phyloP scores from a whole-genome alignment of 2,113 vertebrate species.

The Dromaius novaehollandiae region DNA sequence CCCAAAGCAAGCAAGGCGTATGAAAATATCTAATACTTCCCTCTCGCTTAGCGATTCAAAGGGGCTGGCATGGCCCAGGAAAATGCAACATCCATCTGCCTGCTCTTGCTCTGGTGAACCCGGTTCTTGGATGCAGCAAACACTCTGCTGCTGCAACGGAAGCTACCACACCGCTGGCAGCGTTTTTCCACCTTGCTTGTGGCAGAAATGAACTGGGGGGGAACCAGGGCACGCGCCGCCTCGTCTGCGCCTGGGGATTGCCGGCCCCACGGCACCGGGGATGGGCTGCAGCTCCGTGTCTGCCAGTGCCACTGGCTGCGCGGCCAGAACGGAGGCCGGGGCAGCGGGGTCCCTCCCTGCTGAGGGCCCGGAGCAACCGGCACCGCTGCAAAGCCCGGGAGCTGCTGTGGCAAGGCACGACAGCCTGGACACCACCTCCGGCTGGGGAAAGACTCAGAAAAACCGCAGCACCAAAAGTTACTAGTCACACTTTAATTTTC shows the following conservation, averaged over 20 bases:
- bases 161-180: neutral
- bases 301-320: neutral
- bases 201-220: rapidly evolving
- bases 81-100: rapidly evolving
- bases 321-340: neutral
- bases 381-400: neutral
- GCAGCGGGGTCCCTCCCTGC: no score
- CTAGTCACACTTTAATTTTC: conserved; percentile 19
- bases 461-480: neutral
- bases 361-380: no score
- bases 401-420: neutral
- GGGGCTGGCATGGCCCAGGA: neutral
- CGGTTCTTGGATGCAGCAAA: neutral
- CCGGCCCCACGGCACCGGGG: neutral
- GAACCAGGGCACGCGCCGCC: neutral
- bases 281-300: rapidly evolving
- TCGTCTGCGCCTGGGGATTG: rapidly evolving
- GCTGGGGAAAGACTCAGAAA: neutral
- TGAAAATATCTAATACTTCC: neutral
- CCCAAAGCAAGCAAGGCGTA: neutral
- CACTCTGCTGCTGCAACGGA: neutral
- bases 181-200: neutral
- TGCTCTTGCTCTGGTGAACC: neutral
- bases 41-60: neutral
- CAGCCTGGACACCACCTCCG: neutral